phyloP scores from a whole-genome alignment of 2,797 vertebrate genomes.

The Enteromius paludinosus region DNA sequence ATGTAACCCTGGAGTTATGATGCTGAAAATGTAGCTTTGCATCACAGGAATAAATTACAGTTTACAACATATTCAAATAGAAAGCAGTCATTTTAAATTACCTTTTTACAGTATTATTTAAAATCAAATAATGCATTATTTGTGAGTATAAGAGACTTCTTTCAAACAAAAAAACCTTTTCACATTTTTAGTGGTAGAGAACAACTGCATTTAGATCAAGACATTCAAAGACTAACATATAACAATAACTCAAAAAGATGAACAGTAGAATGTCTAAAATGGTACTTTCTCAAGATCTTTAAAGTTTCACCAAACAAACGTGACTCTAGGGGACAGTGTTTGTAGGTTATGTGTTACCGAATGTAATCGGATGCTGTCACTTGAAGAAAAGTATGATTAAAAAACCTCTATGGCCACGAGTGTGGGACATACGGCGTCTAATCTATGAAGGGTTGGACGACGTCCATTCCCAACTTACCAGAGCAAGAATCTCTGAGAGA shows the following conservation, averaged over 20 bases:
- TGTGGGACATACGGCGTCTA: not conserved
- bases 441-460: constrained; percentile 14
- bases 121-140: not conserved
- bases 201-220: not conserved
- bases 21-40: not conserved
- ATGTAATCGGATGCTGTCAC: not conserved
- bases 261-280: not conserved
- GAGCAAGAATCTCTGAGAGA: constrained; percentile 26
- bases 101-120: not conserved
- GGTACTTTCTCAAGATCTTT: not conserved
- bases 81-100: not conserved
- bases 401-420: constrained; percentile 7
- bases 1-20: not conserved
- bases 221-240: not conserved
- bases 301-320: not conserved
- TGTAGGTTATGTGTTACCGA: not conserved
- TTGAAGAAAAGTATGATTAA: constrained; percentile 1
- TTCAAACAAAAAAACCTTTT: not conserved
- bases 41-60: not conserved
- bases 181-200: not conserved
- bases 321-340: not conserved
- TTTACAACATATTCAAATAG: not conserved
- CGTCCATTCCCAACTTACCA: constrained; percentile 27
- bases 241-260: not conserved
- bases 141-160: not conserved